Conservation (phyloP, 2,888 invertebrate genomes). For the Scaptomyza caliginosa region DNA sequence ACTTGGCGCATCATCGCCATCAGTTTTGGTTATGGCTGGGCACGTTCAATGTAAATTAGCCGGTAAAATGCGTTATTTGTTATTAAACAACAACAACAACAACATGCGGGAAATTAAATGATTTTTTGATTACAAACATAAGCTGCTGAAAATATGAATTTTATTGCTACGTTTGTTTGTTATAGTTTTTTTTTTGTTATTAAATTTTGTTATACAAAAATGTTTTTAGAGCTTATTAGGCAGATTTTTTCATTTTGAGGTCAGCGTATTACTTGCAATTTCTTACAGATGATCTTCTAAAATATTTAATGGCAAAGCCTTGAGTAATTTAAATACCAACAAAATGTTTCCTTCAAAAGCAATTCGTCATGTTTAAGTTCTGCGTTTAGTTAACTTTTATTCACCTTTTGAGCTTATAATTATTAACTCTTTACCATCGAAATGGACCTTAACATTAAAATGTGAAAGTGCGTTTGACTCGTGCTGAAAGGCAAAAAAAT, state of each 20-base stretch:
- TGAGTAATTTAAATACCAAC: conserved; percentile 32
- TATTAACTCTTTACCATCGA: conserved; percentile 40
- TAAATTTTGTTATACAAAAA: conserved; percentile 12
- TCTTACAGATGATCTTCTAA: conserved; percentile 31
- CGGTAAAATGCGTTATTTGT: conserved; percentile 48
- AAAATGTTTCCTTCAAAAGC: conserved; percentile 28
- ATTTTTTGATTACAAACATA: conserved; percentile 58
- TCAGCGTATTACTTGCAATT: conserved; percentile 70
- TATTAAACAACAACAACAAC: conserved; percentile 17
- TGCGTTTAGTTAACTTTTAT: conserved; percentile 1
- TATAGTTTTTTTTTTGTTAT: conserved; percentile 36
- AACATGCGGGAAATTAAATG: conserved; percentile 73
- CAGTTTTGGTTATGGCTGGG: conserved; percentile 33
- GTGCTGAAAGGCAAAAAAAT: conserved; percentile 34
- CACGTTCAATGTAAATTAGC: conserved; percentile 74
- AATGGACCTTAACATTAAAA: conserved; percentile 43
- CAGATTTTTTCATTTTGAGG: conserved; percentile 37
- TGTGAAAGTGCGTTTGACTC: conserved; percentile 66
- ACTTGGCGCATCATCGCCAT: conserved; percentile 55
- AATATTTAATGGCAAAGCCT: conserved; percentile 25
- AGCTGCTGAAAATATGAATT: conserved; percentile 45
- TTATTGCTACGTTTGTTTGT: conserved; percentile 29
- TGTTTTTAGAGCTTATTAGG: conserved; percentile 36
- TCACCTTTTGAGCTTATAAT: conserved; percentile 23
- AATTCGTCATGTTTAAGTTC: conserved; percentile 38